Percentiles rank a stretch among this genome's conserved stretches.
These are phyloP conservation scores for Fringilla coelebs DNA, from an alignment of 2,797 vertebrate species.

Conservation along the genomic window DNA sequence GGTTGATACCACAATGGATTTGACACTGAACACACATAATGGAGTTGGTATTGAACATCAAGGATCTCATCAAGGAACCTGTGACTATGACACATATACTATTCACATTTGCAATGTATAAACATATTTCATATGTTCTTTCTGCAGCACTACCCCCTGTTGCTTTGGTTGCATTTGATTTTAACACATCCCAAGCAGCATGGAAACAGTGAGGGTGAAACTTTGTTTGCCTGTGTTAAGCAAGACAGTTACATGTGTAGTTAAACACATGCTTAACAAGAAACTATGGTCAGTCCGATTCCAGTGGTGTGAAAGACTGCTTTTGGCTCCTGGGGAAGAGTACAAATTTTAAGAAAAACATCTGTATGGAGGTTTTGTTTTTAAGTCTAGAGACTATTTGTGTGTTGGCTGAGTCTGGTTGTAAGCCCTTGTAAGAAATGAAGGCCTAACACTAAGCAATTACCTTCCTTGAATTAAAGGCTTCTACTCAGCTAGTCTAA, in stretches of 20 bases:
- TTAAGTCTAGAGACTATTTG: neutral
- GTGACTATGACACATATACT: neutral
- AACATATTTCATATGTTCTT: neutral
- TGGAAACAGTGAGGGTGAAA: neutral
- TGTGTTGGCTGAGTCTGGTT: neutral
- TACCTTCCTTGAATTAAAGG: neutral
- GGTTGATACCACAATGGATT: neutral
- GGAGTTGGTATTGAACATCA: neutral
- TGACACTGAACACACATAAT: neutral
- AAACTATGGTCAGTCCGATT: neutral
- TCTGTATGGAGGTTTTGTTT: slow-evolving; percentile 9
- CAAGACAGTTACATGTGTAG: neutral
- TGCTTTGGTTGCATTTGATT: neutral
- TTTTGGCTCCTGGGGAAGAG: neutral
- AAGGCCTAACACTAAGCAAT: neutral
- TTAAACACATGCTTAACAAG: neutral
- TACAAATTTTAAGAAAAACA: neutral
- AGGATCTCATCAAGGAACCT: neutral
- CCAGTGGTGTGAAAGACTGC: neutral
- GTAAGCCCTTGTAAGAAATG: neutral
- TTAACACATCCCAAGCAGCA: neutral
- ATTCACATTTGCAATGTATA: neutral
- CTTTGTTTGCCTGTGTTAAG: neutral
- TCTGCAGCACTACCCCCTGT: neutral
- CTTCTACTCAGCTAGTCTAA: neutral